These are phyloP conservation scores for Chrysomallon squamiferum DNA, from an alignment of 1,140 invertebrate species.

Conservation along the genomic window DNA sequence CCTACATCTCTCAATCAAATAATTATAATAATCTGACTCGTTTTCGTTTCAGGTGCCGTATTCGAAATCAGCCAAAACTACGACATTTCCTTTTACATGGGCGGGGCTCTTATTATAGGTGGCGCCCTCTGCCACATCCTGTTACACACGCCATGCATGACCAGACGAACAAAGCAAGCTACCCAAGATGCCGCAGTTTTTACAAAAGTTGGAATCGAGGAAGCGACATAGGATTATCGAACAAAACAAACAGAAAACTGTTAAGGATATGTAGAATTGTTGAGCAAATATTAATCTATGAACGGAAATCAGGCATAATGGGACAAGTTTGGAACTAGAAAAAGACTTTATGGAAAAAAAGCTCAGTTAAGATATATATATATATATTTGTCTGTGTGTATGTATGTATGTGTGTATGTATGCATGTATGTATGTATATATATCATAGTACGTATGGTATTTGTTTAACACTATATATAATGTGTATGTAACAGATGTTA, in stretches of 20 bases:
- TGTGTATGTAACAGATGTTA: too few species aligned
- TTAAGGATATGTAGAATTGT: too few species aligned
- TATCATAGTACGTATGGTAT: background rate
- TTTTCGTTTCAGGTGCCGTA: constrained; percentile 74
- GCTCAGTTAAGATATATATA: too few species aligned
- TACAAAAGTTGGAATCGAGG: background rate
- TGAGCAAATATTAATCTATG: too few species aligned
- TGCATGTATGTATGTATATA: background rate
- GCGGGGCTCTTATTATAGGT: constrained; percentile 79
- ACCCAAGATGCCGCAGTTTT: background rate
- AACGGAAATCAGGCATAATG: too few species aligned
- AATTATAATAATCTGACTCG: too few species aligned
- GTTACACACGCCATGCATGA: constrained; percentile 44
- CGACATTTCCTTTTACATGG: constrained; percentile 89
- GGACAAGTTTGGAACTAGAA: too few species aligned
- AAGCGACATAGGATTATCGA: background rate
- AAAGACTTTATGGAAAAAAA: too few species aligned
- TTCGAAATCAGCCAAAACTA: constrained; percentile 88
- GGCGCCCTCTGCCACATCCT: constrained; percentile 46
- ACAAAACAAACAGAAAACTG: too few species aligned
- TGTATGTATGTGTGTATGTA: background rate
- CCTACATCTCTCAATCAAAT: too few species aligned
- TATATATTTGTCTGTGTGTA: background rate
- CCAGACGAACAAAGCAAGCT: background rate
- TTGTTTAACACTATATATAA: too few species aligned